phyloP scores from a whole-genome alignment of 2,113 vertebrate genomes.

The Phylloscopus trochiloides region DNA sequence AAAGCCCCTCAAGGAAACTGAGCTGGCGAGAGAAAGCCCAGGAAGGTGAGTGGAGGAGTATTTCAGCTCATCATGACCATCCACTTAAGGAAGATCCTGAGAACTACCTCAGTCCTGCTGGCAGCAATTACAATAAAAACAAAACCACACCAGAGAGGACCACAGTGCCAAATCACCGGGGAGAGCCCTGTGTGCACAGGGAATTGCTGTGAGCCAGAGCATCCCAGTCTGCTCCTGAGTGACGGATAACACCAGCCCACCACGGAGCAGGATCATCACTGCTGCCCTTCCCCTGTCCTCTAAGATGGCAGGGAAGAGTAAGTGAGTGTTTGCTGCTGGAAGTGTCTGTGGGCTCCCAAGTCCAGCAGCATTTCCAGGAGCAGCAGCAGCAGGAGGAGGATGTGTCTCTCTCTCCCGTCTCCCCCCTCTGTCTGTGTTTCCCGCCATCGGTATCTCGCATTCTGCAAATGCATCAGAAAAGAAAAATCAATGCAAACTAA shows the following conservation, averaged over 20 bases:
- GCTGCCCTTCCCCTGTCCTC: constrained; percentile 44
- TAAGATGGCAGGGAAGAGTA: not conserved
- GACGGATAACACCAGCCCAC: not conserved
- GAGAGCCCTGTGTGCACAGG: not conserved
- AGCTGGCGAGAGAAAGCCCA: no score
- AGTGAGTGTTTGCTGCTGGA: not conserved
- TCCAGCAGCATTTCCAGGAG: not conserved
- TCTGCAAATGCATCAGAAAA: constrained; percentile 73
- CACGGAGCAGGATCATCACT: not conserved
- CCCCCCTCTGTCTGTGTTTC: constrained; percentile 49
- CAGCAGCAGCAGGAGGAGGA: not conserved
- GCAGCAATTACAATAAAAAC: not conserved
- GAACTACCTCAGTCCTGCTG: not conserved
- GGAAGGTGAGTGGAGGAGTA: no score
- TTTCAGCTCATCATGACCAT: not conserved
- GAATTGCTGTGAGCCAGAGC: not conserved
- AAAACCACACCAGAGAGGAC: not conserved
- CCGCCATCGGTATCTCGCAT: constrained; percentile 49
- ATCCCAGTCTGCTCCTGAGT: not conserved
- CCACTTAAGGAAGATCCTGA: not conserved
- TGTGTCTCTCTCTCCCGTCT: not conserved
- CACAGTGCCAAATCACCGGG: not conserved
- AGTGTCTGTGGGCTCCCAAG: not conserved
- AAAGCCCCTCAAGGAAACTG: no score
- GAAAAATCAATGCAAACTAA: constrained; percentile 74